These are phyloP conservation scores for Acromyrmex heyeri DNA, from an alignment of 1,140 invertebrate genomes.

Conservation along the genomic window DNA sequence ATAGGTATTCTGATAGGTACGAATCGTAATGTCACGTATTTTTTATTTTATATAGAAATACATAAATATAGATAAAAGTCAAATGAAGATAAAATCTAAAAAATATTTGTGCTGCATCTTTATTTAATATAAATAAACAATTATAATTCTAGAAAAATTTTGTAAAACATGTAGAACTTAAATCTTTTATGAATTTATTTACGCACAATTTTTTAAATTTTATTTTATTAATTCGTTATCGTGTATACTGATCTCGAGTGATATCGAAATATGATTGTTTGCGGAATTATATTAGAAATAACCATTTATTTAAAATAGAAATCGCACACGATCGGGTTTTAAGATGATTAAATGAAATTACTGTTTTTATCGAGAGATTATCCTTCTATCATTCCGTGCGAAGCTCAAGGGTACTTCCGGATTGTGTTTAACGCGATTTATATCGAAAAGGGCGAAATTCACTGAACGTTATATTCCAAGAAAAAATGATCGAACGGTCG, in stretches of 20 bases:
- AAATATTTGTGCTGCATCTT: neutral
- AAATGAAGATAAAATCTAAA: conserved; percentile 3
- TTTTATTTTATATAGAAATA: conserved; percentile 1
- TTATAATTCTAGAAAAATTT: neutral
- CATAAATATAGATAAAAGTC: neutral
- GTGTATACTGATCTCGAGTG: neutral
- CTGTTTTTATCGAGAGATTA: conserved; percentile 32
- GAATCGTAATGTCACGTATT: conserved; percentile 49
- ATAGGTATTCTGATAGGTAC: conserved; percentile 34
- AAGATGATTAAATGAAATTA: conserved; percentile 42
- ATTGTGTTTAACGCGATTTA: conserved; percentile 54
- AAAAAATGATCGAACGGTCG: conserved; percentile 57
- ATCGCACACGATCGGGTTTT: conserved; percentile 22
- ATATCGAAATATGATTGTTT: neutral
- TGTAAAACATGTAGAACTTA: too few species aligned
- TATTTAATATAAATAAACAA: conserved; percentile 18
- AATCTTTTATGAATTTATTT: neutral
- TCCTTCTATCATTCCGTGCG: conserved; percentile 10
- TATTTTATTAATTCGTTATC: neutral
- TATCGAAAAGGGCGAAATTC: conserved; percentile 36
- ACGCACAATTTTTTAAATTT: neutral
- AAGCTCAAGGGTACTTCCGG: conserved; percentile 40
- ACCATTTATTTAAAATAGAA: conserved; percentile 32
- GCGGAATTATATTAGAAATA: conserved; percentile 17
- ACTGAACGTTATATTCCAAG: conserved; percentile 27